Percentiles rank a stretch among this genome's conserved stretches.
These are phyloP conservation scores for Toxotes lorentzi DNA, from an alignment of 2,797 vertebrate species.

Conservation along the genomic window DNA sequence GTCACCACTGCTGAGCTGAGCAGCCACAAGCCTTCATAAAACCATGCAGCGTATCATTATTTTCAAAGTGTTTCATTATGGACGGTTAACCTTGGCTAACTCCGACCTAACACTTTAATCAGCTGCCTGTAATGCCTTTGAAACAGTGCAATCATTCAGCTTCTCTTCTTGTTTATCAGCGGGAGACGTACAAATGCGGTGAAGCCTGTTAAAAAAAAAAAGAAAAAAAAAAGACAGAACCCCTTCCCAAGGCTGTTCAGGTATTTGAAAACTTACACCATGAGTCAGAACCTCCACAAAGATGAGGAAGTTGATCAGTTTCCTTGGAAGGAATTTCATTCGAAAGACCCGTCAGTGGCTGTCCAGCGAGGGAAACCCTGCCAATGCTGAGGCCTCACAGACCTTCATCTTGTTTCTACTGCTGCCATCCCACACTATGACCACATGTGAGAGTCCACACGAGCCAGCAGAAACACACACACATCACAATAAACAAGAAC, in stretches of 20 bases:
- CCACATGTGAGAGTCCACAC: slow-evolving; percentile 58
- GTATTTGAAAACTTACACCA: slow-evolving; percentile 69
- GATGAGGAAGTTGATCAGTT: slow-evolving; percentile 55
- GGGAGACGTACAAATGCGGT: slow-evolving; percentile 55
- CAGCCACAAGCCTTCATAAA: slow-evolving; percentile 85
- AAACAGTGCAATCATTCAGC: slow-evolving; percentile 81
- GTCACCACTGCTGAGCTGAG: slow-evolving; percentile 80
- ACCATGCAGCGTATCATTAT: slow-evolving; percentile 86
- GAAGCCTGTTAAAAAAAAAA: slow-evolving; percentile 38
- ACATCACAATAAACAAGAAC: slow-evolving; percentile 65
- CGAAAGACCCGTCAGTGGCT: slow-evolving; percentile 57
- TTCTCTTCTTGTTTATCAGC: slow-evolving; percentile 76
- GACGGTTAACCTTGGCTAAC: slow-evolving; percentile 87
- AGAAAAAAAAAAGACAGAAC: slow-evolving; percentile 26
- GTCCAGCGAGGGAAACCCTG: slow-evolving; percentile 38
- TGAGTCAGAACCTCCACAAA: slow-evolving; percentile 48
- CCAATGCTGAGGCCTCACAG: slow-evolving; percentile 61
- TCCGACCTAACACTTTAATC: slow-evolving; percentile 84
- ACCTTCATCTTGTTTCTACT: slow-evolving; percentile 71
- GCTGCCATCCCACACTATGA: slow-evolving; percentile 66
- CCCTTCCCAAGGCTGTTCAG: slow-evolving; percentile 56
- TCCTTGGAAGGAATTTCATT: slow-evolving; percentile 64
- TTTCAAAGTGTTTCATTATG: slow-evolving; percentile 87
- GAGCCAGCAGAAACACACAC: slow-evolving; percentile 67
- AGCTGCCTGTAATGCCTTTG: slow-evolving; percentile 80